These are phyloP conservation scores for Otolemur garnettii DNA, from an alignment of 2,113 vertebrate genomes.

Conservation along the genomic window DNA sequence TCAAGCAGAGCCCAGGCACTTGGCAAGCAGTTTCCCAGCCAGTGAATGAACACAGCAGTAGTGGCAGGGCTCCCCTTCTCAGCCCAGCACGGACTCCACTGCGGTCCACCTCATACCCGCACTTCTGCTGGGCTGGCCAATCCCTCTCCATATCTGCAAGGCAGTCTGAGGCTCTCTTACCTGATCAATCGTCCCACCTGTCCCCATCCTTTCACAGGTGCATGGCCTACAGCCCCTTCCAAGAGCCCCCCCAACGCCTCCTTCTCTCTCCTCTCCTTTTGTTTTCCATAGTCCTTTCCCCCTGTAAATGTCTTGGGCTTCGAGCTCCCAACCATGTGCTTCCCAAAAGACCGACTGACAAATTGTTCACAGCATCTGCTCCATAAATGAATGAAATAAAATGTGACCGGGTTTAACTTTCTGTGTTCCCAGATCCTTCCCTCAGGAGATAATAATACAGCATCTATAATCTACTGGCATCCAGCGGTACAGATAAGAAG, in stretches of 20 bases:
- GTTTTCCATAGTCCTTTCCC: neutral
- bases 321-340: neutral
- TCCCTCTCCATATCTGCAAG: accelerated
- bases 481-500: neutral
- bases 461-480: neutral
- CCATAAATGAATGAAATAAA: conserved; percentile 8
- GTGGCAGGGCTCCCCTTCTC: neutral
- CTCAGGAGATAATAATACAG: neutral
- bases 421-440: conserved; percentile 3
- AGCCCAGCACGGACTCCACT: accelerated
- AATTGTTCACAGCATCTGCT: neutral
- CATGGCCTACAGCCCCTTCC: neutral
- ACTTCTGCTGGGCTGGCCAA: neutral
- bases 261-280: neutral
- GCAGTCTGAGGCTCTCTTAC: neutral
- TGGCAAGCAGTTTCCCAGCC: neutral
- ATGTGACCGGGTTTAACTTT: neutral
- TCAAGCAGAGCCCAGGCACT: neutral
- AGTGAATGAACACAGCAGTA: neutral
- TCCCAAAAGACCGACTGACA: neutral
- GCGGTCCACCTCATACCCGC: neutral
- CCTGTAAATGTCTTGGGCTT: neutral
- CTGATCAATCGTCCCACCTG: accelerated
- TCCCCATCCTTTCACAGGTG: neutral
- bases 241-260: neutral